Base-by-base conservation (phyloP, 2,113 vertebrate species). In the Prietella phreatophila region DNA sequence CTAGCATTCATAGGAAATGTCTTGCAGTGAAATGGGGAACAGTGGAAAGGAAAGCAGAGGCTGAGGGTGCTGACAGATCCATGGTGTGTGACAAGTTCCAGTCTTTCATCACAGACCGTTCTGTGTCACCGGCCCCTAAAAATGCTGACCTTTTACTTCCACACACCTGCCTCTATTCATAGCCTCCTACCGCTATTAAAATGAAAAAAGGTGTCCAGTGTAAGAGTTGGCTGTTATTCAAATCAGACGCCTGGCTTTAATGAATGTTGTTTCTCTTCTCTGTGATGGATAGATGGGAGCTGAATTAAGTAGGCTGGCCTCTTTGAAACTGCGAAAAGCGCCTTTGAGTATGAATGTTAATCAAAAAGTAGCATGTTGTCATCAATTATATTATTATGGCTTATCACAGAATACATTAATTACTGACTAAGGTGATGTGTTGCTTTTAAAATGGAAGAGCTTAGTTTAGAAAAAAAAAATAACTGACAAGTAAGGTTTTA, bases 131-230 rank as follows among this genome's bases (percentile, higher is more conserved):
- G 53, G 50, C 80, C 85, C 86, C 76, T 86, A 53, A 61, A 78
- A 63, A 84, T 65, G 75, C 90, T 89, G 89, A 90, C 91, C 89
- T 22, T 67, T 90, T 78, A 71, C 84, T 88, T 86, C 65, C 56
- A 53, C 89, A 73, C 90, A 90, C 91, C 89, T 92, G 90, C 83
- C 69, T 86, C 83, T 91, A 89, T 89, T 88, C 86, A 91, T 84
- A 88, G 90, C 36, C 86, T 55, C 17, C 50, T n/a, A 53, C 25
- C 14, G 50, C 90, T 84, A 84, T 85, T 90, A 33, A 82, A 84
- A 84, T 67, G 71, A 60, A 87, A 82, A 67, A 56, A 65, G 82
- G 65, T 15, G 69, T 88, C 58, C 71, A 76, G 71, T 73, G 60
- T 85, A 71, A 83, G 69, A 82, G 87, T 10, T 78, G 15, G 36